Evolutionary conservation across 2,888 invertebrate species (phyloP).

Genomic region (Agrochola circellaris): DNA sequence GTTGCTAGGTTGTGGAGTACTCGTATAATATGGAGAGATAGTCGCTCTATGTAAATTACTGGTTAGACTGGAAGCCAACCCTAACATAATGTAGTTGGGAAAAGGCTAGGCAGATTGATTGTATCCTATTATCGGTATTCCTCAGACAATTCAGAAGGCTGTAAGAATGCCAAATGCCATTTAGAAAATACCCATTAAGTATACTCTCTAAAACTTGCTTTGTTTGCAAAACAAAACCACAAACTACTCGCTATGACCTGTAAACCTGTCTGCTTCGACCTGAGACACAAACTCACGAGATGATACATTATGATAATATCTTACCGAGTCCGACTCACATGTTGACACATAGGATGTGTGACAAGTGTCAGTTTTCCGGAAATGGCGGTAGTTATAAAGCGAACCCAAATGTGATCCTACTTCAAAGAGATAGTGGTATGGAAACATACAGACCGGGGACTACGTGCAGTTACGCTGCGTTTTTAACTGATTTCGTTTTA

Average conservation of each 20-base stretch:
- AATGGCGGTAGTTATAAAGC: conserved; percentile 58
- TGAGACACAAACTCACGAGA: background rate
- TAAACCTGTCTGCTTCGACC: background rate
- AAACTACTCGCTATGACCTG: background rate
- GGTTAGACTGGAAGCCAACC: no score
- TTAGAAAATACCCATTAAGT: background rate
- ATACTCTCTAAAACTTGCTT: background rate
- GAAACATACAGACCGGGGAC: conserved; percentile 24
- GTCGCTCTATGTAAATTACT: no score
- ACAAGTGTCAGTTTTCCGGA: conserved; percentile 58
- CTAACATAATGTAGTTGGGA: no score
- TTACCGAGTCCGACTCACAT: background rate
- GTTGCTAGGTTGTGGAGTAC: no score
- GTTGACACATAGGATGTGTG: conserved; percentile 43
- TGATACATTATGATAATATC: conserved; percentile 12
- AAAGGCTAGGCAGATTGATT: no score
- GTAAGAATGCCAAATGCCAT: background rate
- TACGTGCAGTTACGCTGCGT: background rate
- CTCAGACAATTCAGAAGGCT: no score
- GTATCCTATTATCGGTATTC: background rate
- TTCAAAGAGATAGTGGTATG: background rate
- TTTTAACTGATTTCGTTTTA: background rate
- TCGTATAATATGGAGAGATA: no score
- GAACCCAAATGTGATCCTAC: conserved; percentile 34
- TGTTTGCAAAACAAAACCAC: conserved; percentile 5